Evolutionary conservation across 2,888 invertebrate genomes (phyloP).

Genomic region (Caenorhabditis japonica): DNA sequence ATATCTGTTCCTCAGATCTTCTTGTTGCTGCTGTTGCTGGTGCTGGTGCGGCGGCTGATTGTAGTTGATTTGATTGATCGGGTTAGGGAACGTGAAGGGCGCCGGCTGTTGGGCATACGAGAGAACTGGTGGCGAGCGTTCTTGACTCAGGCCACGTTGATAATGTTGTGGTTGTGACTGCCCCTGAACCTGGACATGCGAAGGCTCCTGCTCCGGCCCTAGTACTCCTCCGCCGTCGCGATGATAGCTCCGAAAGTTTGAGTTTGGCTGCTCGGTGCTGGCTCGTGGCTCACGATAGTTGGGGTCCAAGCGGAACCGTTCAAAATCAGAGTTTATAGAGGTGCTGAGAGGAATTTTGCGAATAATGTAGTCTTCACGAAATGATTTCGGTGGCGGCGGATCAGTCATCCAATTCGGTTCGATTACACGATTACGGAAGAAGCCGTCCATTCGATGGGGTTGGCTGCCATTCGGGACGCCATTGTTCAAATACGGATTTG

Average conservation of each 20-base stretch:
- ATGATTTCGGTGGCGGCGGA: slow-evolving; percentile 58
- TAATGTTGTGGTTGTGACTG: slow-evolving; percentile 14
- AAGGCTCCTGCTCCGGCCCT: slow-evolving; percentile 2
- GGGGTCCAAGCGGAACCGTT: slow-evolving; percentile 44
- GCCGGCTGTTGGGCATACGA: slow-evolving; percentile 29
- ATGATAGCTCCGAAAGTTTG: slow-evolving; percentile 47
- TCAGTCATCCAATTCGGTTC: slow-evolving; percentile 61
- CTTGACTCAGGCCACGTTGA: slow-evolving; percentile 34
- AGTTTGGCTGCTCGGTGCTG: slow-evolving; percentile 4
- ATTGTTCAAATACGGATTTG: not conserved
- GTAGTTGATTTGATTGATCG: slow-evolving; percentile 45
- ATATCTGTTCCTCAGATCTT: too few relatives aligned
- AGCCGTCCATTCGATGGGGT: slow-evolving; percentile 27
- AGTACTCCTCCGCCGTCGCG: slow-evolving; percentile 16
- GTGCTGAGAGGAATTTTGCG: slow-evolving; percentile 26
- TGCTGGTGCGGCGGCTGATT: slow-evolving; percentile 14
- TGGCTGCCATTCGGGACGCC: slow-evolving; percentile 1
- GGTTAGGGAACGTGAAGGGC: slow-evolving; percentile 41
- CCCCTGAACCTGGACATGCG: slow-evolving; percentile 6
- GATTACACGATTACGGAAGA: slow-evolving; percentile 43
- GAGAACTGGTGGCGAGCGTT: slow-evolving; percentile 19
- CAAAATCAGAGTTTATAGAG: slow-evolving; percentile 27
- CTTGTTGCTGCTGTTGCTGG: slow-evolving; percentile 1
- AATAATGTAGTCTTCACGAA: slow-evolving; percentile 46
- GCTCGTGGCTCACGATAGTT: slow-evolving; percentile 25